phyloP scores from a whole-genome alignment of 30 jellyfish, hydroid and myxozoan species.

The Sanderia malayensis region DNA sequence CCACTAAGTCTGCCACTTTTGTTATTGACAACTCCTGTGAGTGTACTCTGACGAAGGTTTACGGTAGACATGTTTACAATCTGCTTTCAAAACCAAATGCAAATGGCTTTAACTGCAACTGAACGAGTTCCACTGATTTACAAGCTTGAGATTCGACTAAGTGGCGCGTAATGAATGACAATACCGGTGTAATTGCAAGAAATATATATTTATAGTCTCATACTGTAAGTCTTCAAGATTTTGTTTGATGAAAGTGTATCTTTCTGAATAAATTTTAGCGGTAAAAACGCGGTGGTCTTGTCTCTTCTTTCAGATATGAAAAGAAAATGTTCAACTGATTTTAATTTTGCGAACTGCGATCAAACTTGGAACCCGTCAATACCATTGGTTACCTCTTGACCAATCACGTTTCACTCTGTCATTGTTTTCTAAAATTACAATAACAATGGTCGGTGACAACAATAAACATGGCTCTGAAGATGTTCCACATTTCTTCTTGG shows the following conservation, averaged over 20 bases:
- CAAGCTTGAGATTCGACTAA: too few species aligned
- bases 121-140: conserved; percentile 27
- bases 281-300: too few species aligned
- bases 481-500: too few species aligned
- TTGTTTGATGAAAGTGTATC: too few species aligned
- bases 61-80: conserved; percentile 34
- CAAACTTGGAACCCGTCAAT: conserved; percentile 22
- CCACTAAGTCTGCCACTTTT: conserved; percentile 55
- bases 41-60: conserved; percentile 49
- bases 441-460: not conserved
- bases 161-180: too few species aligned
- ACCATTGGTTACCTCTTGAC: conserved; percentile 32
- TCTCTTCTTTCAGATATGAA: too few species aligned
- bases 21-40: conserved; percentile 14
- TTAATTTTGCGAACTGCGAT: too few species aligned
- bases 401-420: conserved; percentile 19
- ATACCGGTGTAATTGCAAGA: too few species aligned
- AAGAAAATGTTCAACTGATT: conserved; percentile 30
- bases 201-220: too few species aligned
- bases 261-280: too few species aligned
- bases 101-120: conserved; percentile 8
- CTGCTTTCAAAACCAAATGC: not conserved
- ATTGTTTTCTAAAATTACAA: not conserved
- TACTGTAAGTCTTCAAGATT: too few species aligned
- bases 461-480: too few species aligned